Base-by-base conservation (phyloP, 2,888 invertebrate genomes). In the Blastobasis adustella region DNA sequence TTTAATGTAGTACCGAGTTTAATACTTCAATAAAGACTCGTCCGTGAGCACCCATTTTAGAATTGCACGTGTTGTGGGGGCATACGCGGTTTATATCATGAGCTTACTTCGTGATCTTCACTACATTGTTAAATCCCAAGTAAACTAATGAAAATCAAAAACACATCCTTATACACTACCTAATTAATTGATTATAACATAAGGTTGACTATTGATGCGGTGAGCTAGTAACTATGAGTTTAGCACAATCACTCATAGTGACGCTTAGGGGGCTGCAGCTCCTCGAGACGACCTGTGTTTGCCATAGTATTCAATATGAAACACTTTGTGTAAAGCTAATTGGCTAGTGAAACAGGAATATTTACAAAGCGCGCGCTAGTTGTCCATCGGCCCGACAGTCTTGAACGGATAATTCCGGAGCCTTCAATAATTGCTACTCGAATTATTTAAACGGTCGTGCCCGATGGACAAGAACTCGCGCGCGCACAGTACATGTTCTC, bases 211-310 rank as follows among this genome's bases (percentile, higher is more conserved):
- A 84, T 65, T 55, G 42, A 42, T 42, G 42, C 42, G 58, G 78
- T 79, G 76, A 80, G 66, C 83, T 87, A 86, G 65, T n/a, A 63
- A 84, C 88, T 84, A 86, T 87, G 88, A 87, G 88, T 83, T 87
- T 81, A 88, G 88, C 88, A 88, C 88, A 88, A 82, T 88, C 79
- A 82, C 88, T 85, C 88, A 86, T 86, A 87, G 88, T 84, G 76
- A 83, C 66, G 75, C 75, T 72, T 79, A 73, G 62, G 68, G 80
- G 77, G 75, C 65, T 66, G 59, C 65, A 65, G 69, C 58, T 56
- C 53, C 49, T 45, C 49, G 50, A 42, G 45, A 37, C 10, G 43
- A 49, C 7, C 49, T 43, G 37, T n/a, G 40, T 41, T 10, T n/a
- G 40, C 23, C 45, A 23, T 23, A 6, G 23, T 48, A 48, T 41